Evolutionary conservation across 1,140 invertebrate genomes (phyloP), one percentile per base, ranked within the genome.

Genomic region (Drosophila cardini): DNA sequence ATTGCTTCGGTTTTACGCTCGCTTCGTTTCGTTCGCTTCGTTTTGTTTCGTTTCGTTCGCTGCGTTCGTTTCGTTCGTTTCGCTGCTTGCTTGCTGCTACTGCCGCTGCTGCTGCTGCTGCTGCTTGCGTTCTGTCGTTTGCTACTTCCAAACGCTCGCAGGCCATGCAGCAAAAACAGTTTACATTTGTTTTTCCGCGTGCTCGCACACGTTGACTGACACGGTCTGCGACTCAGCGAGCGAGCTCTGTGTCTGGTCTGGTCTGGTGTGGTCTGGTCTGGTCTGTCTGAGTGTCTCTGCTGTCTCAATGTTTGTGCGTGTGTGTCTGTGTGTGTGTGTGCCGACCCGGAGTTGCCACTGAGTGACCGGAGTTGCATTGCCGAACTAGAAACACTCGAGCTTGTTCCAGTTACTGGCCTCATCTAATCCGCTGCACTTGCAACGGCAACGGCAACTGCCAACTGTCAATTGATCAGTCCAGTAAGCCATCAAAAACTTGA

Each of bases 141-240:
- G 32, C 50, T 56, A 71, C 65, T 71, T 72, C 67, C 58, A 70
- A 76, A 58, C 72, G 62, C 7, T 69, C 57, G 72, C 60, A 26
- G 71, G 74, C 72, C 75, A 75, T 91, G 82, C 81, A 86, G 86
- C 84, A 87, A 89, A 85, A 91, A 91, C 83, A 91, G 90, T 91
- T 91, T 91, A 78, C 90, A 91, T 91, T 91, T 91, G 90, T 90
- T 91, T 91, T 91, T 91, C 90, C 90, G 90, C 90, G 90, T 91
- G 90, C 84, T 90, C 90, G 90, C 90, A 91, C 90, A 91, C 86
- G 90, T 84, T 89, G 84, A 87, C 71, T 73, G 64, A 73, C 64
- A 73, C 71, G 71, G 71, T 61, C 71, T 68, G 56, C 84, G 84
- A 81, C 76, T 87, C 84, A 71, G 82, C 71, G 70, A 71, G 65